These are phyloP conservation scores for Actinostola sp. DNA, from an alignment of 92 coral and sea anemone species.

Conservation along the genomic window DNA sequence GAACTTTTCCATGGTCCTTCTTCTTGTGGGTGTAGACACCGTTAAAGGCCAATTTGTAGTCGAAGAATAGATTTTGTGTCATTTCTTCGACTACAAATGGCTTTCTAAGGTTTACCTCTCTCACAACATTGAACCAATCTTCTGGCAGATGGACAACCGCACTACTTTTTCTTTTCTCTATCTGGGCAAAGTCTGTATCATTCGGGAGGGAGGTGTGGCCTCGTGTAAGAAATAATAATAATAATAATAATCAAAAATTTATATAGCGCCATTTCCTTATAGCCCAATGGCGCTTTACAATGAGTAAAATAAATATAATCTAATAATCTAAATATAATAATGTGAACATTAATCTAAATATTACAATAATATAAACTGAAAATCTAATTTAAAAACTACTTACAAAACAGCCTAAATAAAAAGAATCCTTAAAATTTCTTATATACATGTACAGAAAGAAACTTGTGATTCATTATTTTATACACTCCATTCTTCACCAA, in stretches of 20 bases:
- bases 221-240: constrained; percentile 32
- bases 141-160: constrained; percentile 24
- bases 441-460: no score
- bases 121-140: constrained; percentile 37
- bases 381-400: no score
- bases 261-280: no score
- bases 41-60: constrained; percentile 1
- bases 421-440: no score
- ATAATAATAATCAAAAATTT: no score
- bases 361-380: no score
- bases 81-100: constrained; percentile 33
- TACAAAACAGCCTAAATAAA: no score
- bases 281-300: no score
- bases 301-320: no score
- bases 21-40: background rate
- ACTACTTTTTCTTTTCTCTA: constrained; percentile 32
- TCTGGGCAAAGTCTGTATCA: constrained; percentile 51
- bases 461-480: constrained; percentile 15
- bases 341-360: no score
- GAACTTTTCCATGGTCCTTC: background rate
- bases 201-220: constrained; percentile 54
- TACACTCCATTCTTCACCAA: constrained; percentile 16
- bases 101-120: constrained; percentile 22
- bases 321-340: no score
- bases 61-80: background rate